These are phyloP conservation scores for Drosophila sp. DNA, from an alignment of 1,140 invertebrate genomes.

Conservation along the genomic window DNA sequence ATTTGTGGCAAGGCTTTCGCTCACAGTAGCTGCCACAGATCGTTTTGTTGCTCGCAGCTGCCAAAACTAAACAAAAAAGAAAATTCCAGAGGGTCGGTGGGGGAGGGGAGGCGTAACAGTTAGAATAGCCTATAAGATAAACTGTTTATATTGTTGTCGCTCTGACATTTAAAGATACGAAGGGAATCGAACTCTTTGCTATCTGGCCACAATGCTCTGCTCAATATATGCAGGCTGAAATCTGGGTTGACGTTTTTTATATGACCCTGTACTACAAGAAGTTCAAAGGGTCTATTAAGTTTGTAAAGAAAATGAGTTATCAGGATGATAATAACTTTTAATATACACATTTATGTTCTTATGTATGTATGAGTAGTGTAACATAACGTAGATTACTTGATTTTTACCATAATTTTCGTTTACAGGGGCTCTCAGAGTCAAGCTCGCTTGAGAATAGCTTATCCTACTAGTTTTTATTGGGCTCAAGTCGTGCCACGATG, in stretches of 20 bases:
- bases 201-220: slow-evolving; percentile 40
- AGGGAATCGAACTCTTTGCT: slow-evolving; percentile 37
- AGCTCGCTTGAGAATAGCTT: no score
- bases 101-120: neutral
- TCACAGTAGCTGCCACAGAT: slow-evolving; percentile 34
- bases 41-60: slow-evolving; percentile 43
- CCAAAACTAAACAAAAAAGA: slow-evolving; percentile 39
- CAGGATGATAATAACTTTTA: no score
- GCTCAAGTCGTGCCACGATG: slow-evolving; percentile 50
- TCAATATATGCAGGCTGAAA: slow-evolving; percentile 46
- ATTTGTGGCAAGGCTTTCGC: slow-evolving; percentile 10
- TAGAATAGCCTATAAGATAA: slow-evolving; percentile 46
- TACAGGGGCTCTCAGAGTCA: no score
- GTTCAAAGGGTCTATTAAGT: no score
- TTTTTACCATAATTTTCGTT: no score
- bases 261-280: neutral
- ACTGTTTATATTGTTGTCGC: slow-evolving; percentile 53
- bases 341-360: no score
- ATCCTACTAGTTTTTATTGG: slow-evolving; percentile 43
- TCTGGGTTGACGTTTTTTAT: slow-evolving; percentile 47
- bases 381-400: no score
- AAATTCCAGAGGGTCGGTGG: no score
- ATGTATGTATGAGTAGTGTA: no score
- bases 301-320: no score
- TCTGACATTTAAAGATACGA: slow-evolving; percentile 50